A percentile compares a stretch with the other conserved stretches of the same genome.
Evolutionary conservation across 2,113 vertebrate species (phyloP).

Genomic region (Rousettus leschenaultii): DNA sequence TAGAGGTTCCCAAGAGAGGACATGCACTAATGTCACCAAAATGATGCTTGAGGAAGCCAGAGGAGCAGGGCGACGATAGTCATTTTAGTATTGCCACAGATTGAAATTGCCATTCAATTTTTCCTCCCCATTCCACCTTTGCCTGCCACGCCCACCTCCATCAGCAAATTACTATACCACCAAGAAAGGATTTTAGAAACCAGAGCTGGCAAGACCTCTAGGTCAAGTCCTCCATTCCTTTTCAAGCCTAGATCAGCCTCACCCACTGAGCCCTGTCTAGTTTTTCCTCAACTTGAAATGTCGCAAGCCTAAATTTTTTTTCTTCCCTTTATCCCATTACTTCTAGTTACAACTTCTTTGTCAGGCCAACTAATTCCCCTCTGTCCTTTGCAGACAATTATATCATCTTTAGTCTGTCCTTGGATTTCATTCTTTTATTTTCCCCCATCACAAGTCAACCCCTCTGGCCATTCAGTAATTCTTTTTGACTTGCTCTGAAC

Average conservation of each 20-base stretch:
- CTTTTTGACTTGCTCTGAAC: conserved; percentile 8
- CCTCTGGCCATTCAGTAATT: conserved; percentile 39
- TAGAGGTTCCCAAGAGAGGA: neutral
- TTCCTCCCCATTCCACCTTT: neutral
- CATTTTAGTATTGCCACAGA: neutral
- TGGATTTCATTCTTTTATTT: conserved; percentile 21
- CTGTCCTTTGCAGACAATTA: conserved; percentile 34
- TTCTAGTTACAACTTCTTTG: conserved; percentile 19
- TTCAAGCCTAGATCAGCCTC: neutral
- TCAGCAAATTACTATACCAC: neutral
- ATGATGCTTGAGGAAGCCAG: neutral
- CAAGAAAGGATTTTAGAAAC: conserved; percentile 28
- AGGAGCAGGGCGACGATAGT: neutral
- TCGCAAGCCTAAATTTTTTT: neutral
- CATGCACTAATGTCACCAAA: neutral
- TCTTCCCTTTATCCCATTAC: conserved; percentile 23
- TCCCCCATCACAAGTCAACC: neutral
- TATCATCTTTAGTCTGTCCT: conserved; percentile 1
- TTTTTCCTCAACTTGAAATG: conserved; percentile 17
- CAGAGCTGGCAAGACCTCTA: conserved; percentile 1
- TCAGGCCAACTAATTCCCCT: conserved; percentile 18
- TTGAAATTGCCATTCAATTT: neutral
- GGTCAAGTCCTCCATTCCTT: conserved; percentile 25
- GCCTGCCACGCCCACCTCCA: neutral
- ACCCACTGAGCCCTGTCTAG: neutral